Evolutionary conservation across 2,113 vertebrate species (phyloP).

Genomic region (Chinchilla lanigera): DNA sequence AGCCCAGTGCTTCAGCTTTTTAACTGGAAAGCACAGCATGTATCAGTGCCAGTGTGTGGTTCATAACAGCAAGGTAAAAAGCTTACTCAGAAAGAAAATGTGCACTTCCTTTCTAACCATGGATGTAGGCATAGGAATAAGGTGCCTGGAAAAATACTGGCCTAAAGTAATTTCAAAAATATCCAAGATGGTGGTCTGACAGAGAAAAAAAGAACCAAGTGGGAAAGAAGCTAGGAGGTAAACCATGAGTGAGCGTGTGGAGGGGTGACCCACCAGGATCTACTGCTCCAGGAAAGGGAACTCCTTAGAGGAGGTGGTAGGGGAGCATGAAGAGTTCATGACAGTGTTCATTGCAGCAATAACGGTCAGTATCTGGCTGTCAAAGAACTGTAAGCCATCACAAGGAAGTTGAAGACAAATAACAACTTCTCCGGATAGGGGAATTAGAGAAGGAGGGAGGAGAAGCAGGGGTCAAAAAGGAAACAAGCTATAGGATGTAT

Average conservation of each 20-base stretch:
- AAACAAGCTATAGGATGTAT: not conserved
- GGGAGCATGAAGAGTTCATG: not conserved
- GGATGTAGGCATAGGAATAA: not conserved
- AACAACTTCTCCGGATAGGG: not conserved
- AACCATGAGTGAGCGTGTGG: not conserved
- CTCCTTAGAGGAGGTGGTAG: not conserved
- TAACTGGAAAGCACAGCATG: not conserved
- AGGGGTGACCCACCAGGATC: not conserved
- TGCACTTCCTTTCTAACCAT: not conserved
- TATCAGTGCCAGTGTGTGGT: not conserved
- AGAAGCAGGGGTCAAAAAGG: not conserved
- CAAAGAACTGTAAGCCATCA: not conserved
- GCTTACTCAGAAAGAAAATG: not conserved
- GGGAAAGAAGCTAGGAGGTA: not conserved
- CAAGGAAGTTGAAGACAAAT: not conserved
- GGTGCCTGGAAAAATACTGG: not conserved
- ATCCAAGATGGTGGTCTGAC: not conserved
- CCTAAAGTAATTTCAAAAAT: not conserved
- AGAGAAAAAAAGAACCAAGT: not conserved
- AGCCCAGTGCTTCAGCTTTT: not conserved
- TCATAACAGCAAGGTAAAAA: not conserved
- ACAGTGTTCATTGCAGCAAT: not conserved
- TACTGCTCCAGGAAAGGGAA: not conserved
- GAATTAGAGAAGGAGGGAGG: not conserved
- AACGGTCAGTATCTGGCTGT: not conserved